These are phyloP conservation scores for Apodemia hepburni DNA, from an alignment of 2,888 invertebrate species.

Conservation along the genomic window DNA sequence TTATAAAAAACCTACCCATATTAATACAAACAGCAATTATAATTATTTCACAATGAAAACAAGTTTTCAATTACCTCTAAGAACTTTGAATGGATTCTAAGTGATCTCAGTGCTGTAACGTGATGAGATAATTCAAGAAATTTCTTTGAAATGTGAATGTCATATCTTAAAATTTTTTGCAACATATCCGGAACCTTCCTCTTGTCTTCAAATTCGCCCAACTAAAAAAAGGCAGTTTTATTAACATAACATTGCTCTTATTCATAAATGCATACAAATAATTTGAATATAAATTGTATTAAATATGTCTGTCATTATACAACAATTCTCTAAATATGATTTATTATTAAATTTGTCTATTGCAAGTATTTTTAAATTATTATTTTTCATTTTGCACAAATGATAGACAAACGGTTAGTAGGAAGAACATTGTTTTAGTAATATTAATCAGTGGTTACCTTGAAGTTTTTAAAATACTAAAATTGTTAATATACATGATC, in stretches of 20 bases:
- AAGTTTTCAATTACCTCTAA: slow-evolving; percentile 65
- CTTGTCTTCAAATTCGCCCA: slow-evolving; percentile 49
- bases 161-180: slow-evolving; percentile 67
- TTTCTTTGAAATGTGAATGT: slow-evolving; percentile 73
- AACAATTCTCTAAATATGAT: too few species aligned
- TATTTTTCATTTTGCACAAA: too few species aligned
- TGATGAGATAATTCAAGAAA: slow-evolving; percentile 70
- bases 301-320: too few species aligned
- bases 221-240: slow-evolving; percentile 38
- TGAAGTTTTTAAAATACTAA: too few species aligned
- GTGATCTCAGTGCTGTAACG: slow-evolving; percentile 67
- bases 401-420: too few species aligned
- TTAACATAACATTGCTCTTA: not conserved
- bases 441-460: too few species aligned
- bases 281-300: not conserved
- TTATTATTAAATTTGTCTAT: too few species aligned
- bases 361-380: too few species aligned
- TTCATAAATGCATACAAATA: not conserved
- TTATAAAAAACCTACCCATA: too few species aligned
- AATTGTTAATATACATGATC: too few species aligned
- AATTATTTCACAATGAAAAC: not conserved
- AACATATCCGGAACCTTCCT: slow-evolving; percentile 69
- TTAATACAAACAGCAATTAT: not conserved
- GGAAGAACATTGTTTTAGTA: too few species aligned
- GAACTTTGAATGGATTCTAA: slow-evolving; percentile 76